A percentile compares a stretch with the other conserved stretches of the same genome.
These are phyloP conservation scores for Diarsia dahlii DNA, from an alignment of 2,888 invertebrate species.

Conservation along the genomic window DNA sequence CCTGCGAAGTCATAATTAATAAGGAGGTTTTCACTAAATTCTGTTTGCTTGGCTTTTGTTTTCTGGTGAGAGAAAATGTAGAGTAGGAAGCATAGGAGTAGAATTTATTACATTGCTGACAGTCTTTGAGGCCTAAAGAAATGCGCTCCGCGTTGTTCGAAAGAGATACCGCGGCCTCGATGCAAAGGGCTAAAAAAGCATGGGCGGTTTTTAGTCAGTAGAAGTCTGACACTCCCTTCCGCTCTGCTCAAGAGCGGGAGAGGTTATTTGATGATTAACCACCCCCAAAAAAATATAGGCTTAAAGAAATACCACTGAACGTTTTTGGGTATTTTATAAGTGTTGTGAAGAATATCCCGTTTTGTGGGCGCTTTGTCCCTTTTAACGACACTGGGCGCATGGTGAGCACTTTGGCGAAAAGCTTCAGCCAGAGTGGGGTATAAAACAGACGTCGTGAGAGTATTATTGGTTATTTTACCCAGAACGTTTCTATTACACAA, in stretches of 20 bases:
- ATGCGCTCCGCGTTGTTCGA: too few relatives aligned
- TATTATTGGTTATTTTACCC: neutral
- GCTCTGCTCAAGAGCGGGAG: too few relatives aligned
- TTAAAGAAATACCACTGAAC: neutral
- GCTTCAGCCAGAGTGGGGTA: neutral
- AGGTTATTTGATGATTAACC: too few relatives aligned
- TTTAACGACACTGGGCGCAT: neutral
- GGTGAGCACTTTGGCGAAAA: neutral
- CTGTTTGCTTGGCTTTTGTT: conserved; percentile 4
- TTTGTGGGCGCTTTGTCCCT: neutral
- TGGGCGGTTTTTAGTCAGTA: too few relatives aligned
- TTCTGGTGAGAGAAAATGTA: neutral
- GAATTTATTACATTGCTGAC: neutral
- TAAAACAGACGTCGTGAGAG: neutral
- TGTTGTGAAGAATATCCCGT: neutral
- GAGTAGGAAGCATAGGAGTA: neutral
- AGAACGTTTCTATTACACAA: neutral
- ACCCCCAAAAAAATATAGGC: too few relatives aligned
- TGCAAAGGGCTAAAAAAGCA: too few relatives aligned
- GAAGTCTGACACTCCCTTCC: too few relatives aligned
- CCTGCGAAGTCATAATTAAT: conserved; percentile 61
- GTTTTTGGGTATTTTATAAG: conserved; percentile 3
- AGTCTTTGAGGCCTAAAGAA: neutral
- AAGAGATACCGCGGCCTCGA: too few relatives aligned
- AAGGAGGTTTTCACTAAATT: conserved; percentile 18